Evolutionary conservation across 2,113 vertebrate genomes (phyloP).

Genomic region (Coregonus clupeaformis): DNA sequence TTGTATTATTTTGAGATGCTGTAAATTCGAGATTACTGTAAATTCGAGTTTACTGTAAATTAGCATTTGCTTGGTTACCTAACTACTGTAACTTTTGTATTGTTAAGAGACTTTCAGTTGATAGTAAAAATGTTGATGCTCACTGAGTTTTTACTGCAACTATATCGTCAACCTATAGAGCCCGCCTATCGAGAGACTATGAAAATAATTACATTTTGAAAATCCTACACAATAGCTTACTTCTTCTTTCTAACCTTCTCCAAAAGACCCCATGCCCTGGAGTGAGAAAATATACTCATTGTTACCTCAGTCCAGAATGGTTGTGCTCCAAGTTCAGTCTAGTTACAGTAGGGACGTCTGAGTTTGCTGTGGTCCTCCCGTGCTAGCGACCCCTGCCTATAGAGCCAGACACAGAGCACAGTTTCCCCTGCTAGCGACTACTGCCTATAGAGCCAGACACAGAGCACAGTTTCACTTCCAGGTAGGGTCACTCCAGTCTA

Average conservation of each 20-base stretch:
- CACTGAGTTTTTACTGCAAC: no score
- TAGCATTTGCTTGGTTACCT: background rate
- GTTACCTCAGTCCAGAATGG: background rate
- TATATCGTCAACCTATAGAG: no score
- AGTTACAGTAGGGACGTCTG: background rate
- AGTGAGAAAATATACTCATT: no score
- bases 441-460: slow-evolving; percentile 9
- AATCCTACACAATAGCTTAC: no score
- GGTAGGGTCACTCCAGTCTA: background rate
- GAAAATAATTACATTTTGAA: no score
- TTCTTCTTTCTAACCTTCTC: no score
- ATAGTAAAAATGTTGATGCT: no score
- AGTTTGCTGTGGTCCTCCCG: slow-evolving; percentile 9
- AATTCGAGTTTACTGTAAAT: background rate
- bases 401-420: background rate
- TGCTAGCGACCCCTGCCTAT: slow-evolving; percentile 1
- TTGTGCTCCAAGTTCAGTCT: slow-evolving; percentile 1
- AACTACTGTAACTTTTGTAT: no score
- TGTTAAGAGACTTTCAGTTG: no score
- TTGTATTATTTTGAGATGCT: background rate
- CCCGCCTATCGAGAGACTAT: no score
- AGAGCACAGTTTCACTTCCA: slow-evolving; percentile 69
- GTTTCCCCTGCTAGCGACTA: background rate
- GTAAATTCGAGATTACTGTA: background rate
- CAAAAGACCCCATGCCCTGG: no score